phyloP scores from a whole-genome alignment of 2,888 invertebrate genomes.

The Rhagophthalmus giganteus region DNA sequence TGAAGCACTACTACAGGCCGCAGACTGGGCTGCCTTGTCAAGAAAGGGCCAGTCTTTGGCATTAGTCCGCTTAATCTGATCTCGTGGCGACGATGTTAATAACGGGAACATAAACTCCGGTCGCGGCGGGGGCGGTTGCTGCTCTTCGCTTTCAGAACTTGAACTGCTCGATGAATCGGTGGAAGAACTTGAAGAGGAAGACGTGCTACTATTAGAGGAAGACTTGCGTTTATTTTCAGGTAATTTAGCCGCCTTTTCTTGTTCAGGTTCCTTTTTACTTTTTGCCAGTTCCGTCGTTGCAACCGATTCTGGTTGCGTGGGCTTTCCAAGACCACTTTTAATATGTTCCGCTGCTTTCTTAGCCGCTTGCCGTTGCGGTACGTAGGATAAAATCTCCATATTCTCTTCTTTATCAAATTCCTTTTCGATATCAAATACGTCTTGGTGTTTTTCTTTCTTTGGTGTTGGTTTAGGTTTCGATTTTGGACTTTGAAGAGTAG shows the following conservation, averaged over 20 bases:
- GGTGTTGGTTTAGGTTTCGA: constrained; percentile 38
- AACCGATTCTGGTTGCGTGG: constrained; percentile 49
- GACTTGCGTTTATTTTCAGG: constrained; percentile 57
- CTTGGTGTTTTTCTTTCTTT: constrained; percentile 45
- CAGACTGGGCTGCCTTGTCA: constrained; percentile 74
- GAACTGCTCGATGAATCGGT: constrained; percentile 59
- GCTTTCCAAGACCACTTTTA: constrained; percentile 74
- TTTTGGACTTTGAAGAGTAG: constrained; percentile 27
- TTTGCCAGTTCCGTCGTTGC: constrained; percentile 20
- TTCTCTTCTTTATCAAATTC: constrained; percentile 64
- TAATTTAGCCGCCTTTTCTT: constrained; percentile 45
- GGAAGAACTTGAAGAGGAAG: constrained; percentile 57
- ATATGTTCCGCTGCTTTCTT: constrained; percentile 91
- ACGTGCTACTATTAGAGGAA: constrained; percentile 61
- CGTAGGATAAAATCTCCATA: constrained; percentile 73
- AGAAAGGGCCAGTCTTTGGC: constrained; percentile 77
- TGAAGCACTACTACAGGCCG: constrained; percentile 66
- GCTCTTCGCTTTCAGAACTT: constrained; percentile 63
- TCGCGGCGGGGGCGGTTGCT: constrained; percentile 44
- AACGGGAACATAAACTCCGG: constrained; percentile 50
- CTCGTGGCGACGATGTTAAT: constrained; percentile 42
- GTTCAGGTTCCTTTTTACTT: constrained; percentile 37
- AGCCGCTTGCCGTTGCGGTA: constrained; percentile 87
- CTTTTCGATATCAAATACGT: constrained; percentile 64
- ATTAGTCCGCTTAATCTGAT: constrained; percentile 51